A percentile compares a stretch with the other conserved stretches of the same genome.
These are phyloP conservation scores for Ctenopoma multispine DNA, from an alignment of 2,797 vertebrate genomes.

Conservation along the genomic window DNA sequence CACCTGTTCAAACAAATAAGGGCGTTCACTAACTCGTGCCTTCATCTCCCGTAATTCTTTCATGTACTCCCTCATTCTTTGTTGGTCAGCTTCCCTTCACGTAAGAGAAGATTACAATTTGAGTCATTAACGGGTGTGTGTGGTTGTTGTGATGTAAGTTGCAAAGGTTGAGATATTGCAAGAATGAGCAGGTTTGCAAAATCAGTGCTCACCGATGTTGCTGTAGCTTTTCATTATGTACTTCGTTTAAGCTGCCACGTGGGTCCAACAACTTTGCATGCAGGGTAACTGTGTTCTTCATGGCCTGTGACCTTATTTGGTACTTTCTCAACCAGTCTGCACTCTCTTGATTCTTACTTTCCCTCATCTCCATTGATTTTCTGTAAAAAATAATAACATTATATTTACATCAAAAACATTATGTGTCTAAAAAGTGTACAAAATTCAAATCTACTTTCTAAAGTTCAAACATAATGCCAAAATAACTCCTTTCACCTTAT, in stretches of 20 bases:
- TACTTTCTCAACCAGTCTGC: conserved; percentile 87
- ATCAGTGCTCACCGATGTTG: conserved; percentile 86
- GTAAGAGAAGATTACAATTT: conserved; percentile 52
- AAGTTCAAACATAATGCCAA: not conserved
- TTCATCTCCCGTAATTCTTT: conserved; percentile 92
- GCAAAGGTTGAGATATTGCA: conserved; percentile 30
- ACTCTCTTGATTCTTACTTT: conserved; percentile 82
- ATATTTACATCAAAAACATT: conserved; percentile 4
- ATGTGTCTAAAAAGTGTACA: not conserved
- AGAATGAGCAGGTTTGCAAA: conserved; percentile 13
- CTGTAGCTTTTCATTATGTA: conserved; percentile 85
- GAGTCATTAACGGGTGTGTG: conserved; percentile 21
- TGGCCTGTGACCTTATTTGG: conserved; percentile 85
- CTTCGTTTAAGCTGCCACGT: conserved; percentile 89
- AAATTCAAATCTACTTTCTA: not conserved
- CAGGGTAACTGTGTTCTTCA: conserved; percentile 85
- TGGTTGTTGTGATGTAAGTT: conserved; percentile 45
- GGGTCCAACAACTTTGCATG: conserved; percentile 93
- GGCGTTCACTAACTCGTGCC: conserved; percentile 87
- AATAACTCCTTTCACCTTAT: conserved; percentile 85
- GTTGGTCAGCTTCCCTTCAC: conserved; percentile 88
- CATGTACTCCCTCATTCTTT: conserved; percentile 90
- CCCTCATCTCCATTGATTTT: conserved; percentile 86
- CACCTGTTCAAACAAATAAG: conserved; percentile 93
- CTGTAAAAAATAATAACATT: conserved; percentile 75